These are phyloP conservation scores for Eupleurogrammus muticus DNA, from an alignment of 2,797 vertebrate genomes.

Conservation along the genomic window DNA sequence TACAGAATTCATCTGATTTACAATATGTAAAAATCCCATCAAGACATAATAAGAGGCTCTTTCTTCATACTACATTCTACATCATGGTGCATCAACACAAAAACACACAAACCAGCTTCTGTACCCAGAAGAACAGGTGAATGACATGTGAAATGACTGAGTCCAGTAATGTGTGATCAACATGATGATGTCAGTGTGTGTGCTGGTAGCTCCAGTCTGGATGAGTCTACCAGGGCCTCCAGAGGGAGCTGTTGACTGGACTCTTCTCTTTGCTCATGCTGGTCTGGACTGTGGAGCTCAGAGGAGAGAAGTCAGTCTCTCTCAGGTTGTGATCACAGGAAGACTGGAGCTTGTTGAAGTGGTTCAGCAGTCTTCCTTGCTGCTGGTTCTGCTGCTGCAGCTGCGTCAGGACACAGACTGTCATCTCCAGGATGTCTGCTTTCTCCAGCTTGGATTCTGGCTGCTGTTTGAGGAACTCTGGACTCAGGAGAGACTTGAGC, in stretches of 20 bases:
- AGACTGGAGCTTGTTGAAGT: constrained; percentile 21
- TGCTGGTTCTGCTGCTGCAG: constrained; percentile 6
- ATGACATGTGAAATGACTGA: no score
- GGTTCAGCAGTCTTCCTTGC: constrained; percentile 49
- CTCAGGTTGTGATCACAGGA: constrained; percentile 41
- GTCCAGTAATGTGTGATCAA: no score
- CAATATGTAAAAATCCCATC: background rate
- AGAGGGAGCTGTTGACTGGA: constrained; percentile 38
- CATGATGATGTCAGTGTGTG: no score
- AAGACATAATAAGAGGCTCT: no score
- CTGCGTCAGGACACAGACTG: constrained; percentile 69
- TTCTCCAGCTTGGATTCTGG: constrained; percentile 83
- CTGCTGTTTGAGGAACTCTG: constrained; percentile 77
- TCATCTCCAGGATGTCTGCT: constrained; percentile 82
- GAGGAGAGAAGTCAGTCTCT: constrained; percentile 39
- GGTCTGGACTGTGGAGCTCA: constrained; percentile 43
- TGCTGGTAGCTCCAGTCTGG: background rate
- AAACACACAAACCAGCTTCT: no score
- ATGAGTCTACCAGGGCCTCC: constrained; percentile 74
- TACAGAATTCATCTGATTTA: background rate
- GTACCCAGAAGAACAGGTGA: no score
- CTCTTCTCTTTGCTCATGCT: constrained; percentile 46
- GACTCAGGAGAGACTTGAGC: constrained; percentile 71
- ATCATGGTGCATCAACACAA: no score
- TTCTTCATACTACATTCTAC: no score